phyloP scores from a whole-genome alignment of 2,113 vertebrate species.

The Oryzias celebensis region DNA sequence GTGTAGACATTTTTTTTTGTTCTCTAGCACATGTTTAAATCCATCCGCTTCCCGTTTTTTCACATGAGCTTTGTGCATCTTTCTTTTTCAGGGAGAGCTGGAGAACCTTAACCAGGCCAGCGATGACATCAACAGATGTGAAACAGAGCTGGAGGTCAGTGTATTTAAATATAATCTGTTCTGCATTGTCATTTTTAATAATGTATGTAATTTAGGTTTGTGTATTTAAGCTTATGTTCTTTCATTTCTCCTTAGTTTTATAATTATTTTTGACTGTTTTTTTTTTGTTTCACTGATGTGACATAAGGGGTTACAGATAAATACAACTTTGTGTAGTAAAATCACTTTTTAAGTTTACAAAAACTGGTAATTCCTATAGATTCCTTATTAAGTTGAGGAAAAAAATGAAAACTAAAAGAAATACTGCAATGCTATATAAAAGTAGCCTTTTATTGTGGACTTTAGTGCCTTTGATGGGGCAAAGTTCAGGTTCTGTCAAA shows the following conservation, averaged over 20 bases:
- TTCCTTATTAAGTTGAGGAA: too few species aligned
- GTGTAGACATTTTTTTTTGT: background rate
- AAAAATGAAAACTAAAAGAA: too few species aligned
- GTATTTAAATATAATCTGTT: background rate
- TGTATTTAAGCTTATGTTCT: too few species aligned
- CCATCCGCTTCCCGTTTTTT: background rate
- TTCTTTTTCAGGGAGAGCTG: conserved; percentile 85
- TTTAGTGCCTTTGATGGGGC: background rate
- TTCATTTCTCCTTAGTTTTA: too few species aligned
- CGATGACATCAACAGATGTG: conserved; percentile 94
- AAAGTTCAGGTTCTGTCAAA: background rate
- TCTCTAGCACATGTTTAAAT: background rate
- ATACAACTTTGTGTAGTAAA: too few species aligned
- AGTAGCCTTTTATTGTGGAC: background rate
- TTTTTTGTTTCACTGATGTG: too few species aligned
- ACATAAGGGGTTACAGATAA: too few species aligned
- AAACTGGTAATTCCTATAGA: too few species aligned
- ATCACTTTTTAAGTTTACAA: too few species aligned
- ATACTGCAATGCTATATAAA: too few species aligned
- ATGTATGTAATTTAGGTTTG: too few species aligned
- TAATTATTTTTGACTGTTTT: too few species aligned
- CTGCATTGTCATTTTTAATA: background rate
- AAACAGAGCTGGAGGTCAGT: conserved; percentile 94
- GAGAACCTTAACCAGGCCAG: conserved; percentile 98
- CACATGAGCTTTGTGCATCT: background rate